Conservation (phyloP, 2,888 invertebrate species). For the Rutpela maculata region DNA sequence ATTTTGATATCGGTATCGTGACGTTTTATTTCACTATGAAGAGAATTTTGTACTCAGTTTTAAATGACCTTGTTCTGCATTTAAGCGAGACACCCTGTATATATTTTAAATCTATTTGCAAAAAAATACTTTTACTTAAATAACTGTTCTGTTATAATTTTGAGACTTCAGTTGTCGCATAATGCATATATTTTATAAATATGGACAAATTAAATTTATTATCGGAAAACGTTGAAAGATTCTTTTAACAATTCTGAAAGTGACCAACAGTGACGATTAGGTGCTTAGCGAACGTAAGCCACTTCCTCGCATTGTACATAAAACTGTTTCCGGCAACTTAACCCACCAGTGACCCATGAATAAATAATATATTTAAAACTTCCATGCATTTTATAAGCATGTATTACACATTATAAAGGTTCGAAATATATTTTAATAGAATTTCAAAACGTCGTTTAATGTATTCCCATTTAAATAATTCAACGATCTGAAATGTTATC, state of each 20-base stretch:
- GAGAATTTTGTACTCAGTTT: no score
- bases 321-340: constrained; percentile 32
- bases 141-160: no score
- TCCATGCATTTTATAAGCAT: constrained; percentile 25
- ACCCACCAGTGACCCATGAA: constrained; percentile 38
- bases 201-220: no score
- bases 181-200: no score
- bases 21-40: no score
- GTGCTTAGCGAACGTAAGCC: neutral
- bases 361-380: constrained; percentile 37
- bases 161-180: no score
- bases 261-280: neutral
- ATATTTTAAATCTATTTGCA: no score
- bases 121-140: no score
- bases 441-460: constrained; percentile 35
- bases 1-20: no score
- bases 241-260: neutral
- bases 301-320: constrained; percentile 28
- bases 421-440: constrained; percentile 27
- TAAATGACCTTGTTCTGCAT: no score
- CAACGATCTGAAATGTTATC: constrained; percentile 13
- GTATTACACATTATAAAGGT: constrained; percentile 16
- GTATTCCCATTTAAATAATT: constrained; percentile 35
- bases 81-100: no score
- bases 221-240: no score